Evolutionary conservation across 2,888 invertebrate genomes (phyloP).

Genomic region (Heliconius erato): DNA sequence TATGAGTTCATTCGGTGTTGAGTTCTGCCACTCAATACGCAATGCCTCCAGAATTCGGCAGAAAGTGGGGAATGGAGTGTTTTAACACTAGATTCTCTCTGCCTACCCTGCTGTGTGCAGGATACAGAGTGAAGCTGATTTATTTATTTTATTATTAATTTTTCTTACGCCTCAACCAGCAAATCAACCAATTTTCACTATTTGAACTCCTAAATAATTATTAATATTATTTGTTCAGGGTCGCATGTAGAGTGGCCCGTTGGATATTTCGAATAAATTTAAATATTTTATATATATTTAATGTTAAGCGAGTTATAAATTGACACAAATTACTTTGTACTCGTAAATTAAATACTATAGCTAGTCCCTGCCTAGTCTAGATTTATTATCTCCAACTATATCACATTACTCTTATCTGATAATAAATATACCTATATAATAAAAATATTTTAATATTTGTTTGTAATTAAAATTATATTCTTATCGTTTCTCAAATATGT

Average conservation of each 20-base stretch:
- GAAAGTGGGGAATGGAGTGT: too few relatives aligned
- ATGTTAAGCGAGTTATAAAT: background rate
- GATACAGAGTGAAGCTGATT: too few relatives aligned
- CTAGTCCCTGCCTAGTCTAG: background rate
- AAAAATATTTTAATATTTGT: background rate
- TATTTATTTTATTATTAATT: background rate
- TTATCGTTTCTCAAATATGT: background rate
- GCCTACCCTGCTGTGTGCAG: too few relatives aligned
- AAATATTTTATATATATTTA: background rate
- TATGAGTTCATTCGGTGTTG: too few relatives aligned
- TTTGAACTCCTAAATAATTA: conserved; percentile 3
- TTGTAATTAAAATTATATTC: background rate
- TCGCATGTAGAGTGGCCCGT: background rate
- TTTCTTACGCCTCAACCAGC: background rate
- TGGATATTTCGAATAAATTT: conserved; percentile 8
- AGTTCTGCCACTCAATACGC: too few relatives aligned
- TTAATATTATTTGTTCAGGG: conserved; percentile 13
- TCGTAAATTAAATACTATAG: background rate
- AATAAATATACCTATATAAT: background rate
- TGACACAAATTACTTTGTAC: conserved; percentile 3
- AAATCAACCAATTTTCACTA: background rate
- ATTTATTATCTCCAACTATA: background rate
- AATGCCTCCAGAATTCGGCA: too few relatives aligned
- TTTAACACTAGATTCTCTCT: too few relatives aligned
- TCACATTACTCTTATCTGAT: background rate